These are phyloP conservation scores for Apoderus coryli DNA, from an alignment of 2,888 invertebrate genomes.

Conservation along the genomic window DNA sequence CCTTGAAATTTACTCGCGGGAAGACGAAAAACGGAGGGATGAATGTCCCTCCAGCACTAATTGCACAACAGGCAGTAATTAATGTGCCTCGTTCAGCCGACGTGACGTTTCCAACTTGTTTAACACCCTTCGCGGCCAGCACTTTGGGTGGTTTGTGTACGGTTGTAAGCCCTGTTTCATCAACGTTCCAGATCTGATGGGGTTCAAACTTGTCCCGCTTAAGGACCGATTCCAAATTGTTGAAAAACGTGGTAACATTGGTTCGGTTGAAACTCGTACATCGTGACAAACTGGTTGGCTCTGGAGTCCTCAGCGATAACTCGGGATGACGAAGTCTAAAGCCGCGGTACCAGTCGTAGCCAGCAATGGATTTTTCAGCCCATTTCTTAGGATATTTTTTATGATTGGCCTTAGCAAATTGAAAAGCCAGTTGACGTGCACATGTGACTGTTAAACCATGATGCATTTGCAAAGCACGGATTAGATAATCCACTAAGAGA, in stretches of 20 bases:
- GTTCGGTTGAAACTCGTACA: neutral
- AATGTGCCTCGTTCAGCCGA: neutral
- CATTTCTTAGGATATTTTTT: too few species aligned
- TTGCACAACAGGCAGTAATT: neutral
- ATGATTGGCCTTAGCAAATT: too few species aligned
- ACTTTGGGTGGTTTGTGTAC: neutral
- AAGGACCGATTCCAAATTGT: neutral
- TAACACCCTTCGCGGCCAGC: neutral
- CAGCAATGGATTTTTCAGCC: too few species aligned
- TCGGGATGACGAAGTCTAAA: neutral
- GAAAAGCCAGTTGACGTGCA: too few species aligned
- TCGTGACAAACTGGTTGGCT: neutral
- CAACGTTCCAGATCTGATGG: neutral
- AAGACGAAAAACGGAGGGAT: constrained; percentile 1
- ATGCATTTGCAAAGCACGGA: too few species aligned
- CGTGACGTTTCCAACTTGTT: neutral
- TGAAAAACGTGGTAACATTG: neutral
- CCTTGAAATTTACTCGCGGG: constrained; percentile 3
- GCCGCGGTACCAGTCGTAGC: neutral
- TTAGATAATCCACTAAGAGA: too few species aligned
- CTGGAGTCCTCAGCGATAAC: neutral
- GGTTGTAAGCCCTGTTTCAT: neutral
- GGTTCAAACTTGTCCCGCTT: neutral
- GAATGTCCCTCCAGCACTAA: neutral
- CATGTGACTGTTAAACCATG: too few species aligned